A percentile compares a stretch with the other conserved stretches of the same genome.
These are phyloP conservation scores for Falcunculus frontatus DNA, from an alignment of 2,113 vertebrate genomes.

Conservation along the genomic window DNA sequence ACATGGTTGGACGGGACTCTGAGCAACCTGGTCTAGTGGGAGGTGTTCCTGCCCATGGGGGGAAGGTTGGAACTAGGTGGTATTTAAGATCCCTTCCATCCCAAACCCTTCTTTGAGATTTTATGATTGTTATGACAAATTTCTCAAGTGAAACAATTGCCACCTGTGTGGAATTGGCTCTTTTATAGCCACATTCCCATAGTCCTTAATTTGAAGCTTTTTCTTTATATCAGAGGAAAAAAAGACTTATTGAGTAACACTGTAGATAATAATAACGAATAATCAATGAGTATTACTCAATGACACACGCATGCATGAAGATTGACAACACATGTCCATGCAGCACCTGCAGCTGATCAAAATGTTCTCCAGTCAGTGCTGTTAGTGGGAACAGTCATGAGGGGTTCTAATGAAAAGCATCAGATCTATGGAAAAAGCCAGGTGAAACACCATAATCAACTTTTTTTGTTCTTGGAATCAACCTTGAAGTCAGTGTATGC, in stretches of 20 bases:
- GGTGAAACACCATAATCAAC: background rate
- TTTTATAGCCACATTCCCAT: background rate
- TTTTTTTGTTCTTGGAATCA: background rate
- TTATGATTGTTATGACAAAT: background rate
- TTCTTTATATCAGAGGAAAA: background rate
- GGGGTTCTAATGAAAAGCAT: background rate
- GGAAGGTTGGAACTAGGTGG: background rate
- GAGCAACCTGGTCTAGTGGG: background rate
- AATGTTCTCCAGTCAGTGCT: background rate
- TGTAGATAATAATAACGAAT: background rate
- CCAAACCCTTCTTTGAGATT: background rate
- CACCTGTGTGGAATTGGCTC: background rate
- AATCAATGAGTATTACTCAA: background rate
- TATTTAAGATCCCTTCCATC: background rate
- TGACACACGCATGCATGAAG: background rate
- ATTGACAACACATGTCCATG: background rate
- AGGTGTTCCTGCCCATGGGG: background rate
- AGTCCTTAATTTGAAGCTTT: background rate
- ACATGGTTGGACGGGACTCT: background rate
- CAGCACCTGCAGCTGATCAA: background rate
- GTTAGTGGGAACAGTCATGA: background rate
- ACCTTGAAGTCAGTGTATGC: background rate
- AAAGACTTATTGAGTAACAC: background rate
- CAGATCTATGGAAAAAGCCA: background rate
- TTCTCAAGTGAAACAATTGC: background rate